Base-by-base conservation (phyloP, 2,113 vertebrate species). In the Amblyornis subalaris region DNA sequence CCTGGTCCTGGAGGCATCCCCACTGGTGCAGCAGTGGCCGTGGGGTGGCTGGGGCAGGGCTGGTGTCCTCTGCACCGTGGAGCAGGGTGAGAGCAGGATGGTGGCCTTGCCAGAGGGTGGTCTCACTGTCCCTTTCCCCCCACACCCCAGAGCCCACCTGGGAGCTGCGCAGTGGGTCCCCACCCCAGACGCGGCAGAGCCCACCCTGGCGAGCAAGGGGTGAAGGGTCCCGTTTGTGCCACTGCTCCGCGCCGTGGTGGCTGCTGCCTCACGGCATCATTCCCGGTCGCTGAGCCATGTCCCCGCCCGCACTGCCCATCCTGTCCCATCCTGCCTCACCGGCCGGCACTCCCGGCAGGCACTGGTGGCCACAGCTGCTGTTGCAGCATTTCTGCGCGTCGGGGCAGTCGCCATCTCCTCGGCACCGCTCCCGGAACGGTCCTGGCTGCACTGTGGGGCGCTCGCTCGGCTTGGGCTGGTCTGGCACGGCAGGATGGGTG, bases 321-420 rank as follows among this genome's bases (percentile, higher is more conserved):
- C 75, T 8, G 4, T 35, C 66, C 79, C 6, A 0, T n/a, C 74
- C 83, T n/a, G 77, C 17, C 87, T 90, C 83, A 83, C 91, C 29
- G 0, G 83, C 57, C 1, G 25, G 53, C 26, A 2, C 66, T 79
- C 66, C 57, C 0, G 33, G 62, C 75, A 24, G 38, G 53, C 86
- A 55, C 66, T 12, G 80, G 5, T 2, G 33, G 40, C 69, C 67
- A 0, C 87, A 84, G 92, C 84, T 90, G 90, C 62, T 67, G 66
- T 89, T 92, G 71, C 94, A 88, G 90, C 94, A 88, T 54, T 76
- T 88, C 85, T 92, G 93, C 9, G 1, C 5, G 1, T 42, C 14
- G 10, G 85, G 88, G 94, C 94, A 94, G 82, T 94, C 82, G 16
- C 71, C 19, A 72, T 94, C 88, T 0, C 38, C 31, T 42, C 20